Evolutionary conservation across 1,140 invertebrate species (phyloP), one percentile per base, ranked within the genome.

Genomic region (Lepidostoma basale): DNA sequence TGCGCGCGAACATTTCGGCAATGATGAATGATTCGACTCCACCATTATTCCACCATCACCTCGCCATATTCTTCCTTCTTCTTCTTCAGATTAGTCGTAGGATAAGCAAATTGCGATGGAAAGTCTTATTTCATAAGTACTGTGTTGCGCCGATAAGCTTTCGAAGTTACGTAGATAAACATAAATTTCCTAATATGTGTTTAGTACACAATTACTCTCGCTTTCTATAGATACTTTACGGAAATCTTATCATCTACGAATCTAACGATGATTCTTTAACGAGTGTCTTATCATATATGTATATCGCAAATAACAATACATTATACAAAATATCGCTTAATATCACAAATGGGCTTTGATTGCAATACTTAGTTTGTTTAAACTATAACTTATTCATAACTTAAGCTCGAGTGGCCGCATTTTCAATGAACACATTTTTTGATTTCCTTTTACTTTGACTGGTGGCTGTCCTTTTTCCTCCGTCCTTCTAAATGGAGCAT

Each of bases 21-120:
- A 77, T 76, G 81, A 78, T 76, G 77, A 76, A 75, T 77, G 80
- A 74, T 81, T 80, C 78, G 81, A 78, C 76, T 83, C 81, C 76
- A 83, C 81, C 82, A 83, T 83, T 81, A 82, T 81, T 78, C 75
- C 78, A 77, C 76, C 82, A 80, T 81, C 79, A 80, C 79, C 78
- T 79, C 77, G 79, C 79, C 39, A 23, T 65, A 42, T 44, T 20
- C 62, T 3, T 26, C 49, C 23, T 49, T 1, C 25, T 5, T 16
- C 26, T 52, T 12, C 8, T 33, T 22, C 22, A 0, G 12, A 8
- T 39, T 60, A n/a, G 26, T 14, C n/a, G n/a, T n/a, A n/a, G n/a
- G n/a, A n/a, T n/a, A n/a, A n/a, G n/a, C n/a, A n/a, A n/a, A n/a
- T n/a, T n/a, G n/a, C n/a, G n/a, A n/a, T n/a, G n/a, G n/a, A n/a